phyloP scores from a whole-genome alignment of 2,113 vertebrate species.

The Neolamprologus devosi region DNA sequence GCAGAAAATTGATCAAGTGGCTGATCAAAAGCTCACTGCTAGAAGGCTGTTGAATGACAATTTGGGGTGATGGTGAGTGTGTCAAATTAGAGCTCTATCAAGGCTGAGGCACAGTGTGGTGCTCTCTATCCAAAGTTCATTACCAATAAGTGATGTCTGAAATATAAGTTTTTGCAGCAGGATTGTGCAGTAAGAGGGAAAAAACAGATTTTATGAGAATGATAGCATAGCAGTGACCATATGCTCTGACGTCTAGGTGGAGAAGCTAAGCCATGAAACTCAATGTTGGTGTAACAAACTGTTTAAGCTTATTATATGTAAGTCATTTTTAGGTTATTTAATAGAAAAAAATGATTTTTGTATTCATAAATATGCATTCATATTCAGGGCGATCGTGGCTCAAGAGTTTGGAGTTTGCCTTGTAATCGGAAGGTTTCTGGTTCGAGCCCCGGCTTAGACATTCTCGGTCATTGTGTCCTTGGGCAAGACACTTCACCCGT shows the following conservation, averaged over 20 bases:
- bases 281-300: not conserved
- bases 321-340: not conserved
- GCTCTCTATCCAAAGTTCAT: not conserved
- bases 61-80: slow-evolving; percentile 4
- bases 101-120: not conserved
- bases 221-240: not conserved
- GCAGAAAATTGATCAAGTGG: slow-evolving; percentile 58
- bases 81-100: slow-evolving; percentile 14
- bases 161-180: not conserved
- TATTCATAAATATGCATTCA: not conserved
- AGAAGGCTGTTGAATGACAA: slow-evolving; percentile 23
- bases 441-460: not conserved
- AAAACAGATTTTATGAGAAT: not conserved
- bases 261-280: not conserved
- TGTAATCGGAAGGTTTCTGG: not conserved
- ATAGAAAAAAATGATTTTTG: rapidly evolving
- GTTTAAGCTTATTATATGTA: not conserved
- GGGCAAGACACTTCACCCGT: too few relatives aligned
- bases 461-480: too few relatives aligned
- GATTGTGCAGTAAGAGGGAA: not conserved
- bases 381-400: not conserved
- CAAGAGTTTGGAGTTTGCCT: not conserved
- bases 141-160: not conserved
- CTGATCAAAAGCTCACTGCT: slow-evolving; percentile 34
- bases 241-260: not conserved